Evolutionary conservation across 2,888 invertebrate species (phyloP).

Genomic region (Oligia latruncula): DNA sequence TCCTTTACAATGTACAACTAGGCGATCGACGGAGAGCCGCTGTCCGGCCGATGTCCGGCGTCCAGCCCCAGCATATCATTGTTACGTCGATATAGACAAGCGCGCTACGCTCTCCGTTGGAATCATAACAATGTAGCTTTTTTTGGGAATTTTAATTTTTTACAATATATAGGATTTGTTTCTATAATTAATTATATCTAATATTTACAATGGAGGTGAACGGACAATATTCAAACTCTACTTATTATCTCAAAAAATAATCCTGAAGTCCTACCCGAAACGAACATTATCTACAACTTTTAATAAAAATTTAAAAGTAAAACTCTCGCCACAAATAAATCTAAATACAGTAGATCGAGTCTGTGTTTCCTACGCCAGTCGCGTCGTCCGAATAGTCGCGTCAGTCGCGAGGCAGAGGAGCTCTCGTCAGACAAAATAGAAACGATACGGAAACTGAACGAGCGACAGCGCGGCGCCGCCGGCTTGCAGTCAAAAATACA

Average conservation of each 20-base stretch:
- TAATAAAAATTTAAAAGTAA: conserved; percentile 87
- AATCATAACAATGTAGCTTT: conserved; percentile 89
- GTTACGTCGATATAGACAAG: conserved; percentile 82
- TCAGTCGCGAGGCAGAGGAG: conserved; percentile 49
- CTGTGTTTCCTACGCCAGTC: conserved; percentile 77
- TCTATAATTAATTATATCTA: conserved; percentile 90
- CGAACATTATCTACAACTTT: conserved; percentile 89
- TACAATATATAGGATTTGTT: conserved; percentile 90
- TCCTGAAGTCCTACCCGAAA: conserved; percentile 88
- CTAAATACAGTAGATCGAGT: conserved; percentile 85
- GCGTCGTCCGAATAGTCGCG: conserved; percentile 54
- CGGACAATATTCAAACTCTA: conserved; percentile 88
- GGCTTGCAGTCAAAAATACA: conserved; percentile 60
- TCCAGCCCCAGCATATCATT: conserved; percentile 83
- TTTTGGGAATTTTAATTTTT: conserved; percentile 89
- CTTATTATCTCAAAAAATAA: conserved; percentile 84
- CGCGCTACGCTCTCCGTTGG: conserved; percentile 82
- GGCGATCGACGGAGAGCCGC: conserved; percentile 64
- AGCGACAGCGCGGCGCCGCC: conserved; percentile 56
- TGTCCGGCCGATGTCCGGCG: conserved; percentile 60
- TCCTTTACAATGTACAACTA: conserved; percentile 69
- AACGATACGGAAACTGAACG: conserved; percentile 53
- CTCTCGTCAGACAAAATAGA: conserved; percentile 51
- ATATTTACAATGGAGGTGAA: conserved; percentile 90
- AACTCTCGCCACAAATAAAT: conserved; percentile 86